Conservation (phyloP, 2,888 invertebrate species). For the Argynnis bischoffii region DNA sequence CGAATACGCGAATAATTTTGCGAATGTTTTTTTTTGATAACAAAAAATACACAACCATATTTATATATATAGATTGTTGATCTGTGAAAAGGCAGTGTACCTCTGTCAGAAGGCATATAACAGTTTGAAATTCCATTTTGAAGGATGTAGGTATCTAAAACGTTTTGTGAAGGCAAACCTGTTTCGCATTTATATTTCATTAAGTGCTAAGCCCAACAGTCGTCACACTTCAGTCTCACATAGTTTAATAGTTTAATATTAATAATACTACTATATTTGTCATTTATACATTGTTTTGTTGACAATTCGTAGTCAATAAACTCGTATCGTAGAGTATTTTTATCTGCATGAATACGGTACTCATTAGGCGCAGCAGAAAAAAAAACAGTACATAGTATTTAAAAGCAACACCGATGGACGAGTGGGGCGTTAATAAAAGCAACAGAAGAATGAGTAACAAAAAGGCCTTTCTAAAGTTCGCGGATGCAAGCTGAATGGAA, state of each 20-base stretch:
- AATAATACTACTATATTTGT: constrained; percentile 2
- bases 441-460: constrained; percentile 52
- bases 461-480: constrained; percentile 55
- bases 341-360: constrained; percentile 21
- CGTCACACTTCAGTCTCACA: background rate
- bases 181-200: constrained; percentile 45
- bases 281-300: background rate
- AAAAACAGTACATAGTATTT: constrained; percentile 32
- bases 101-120: background rate
- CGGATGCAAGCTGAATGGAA: constrained; percentile 58
- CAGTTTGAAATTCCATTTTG: constrained; percentile 25
- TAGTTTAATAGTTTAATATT: background rate
- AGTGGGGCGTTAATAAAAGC: constrained; percentile 48
- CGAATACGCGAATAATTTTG: too few species aligned
- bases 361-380: constrained; percentile 31
- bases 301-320: constrained; percentile 22
- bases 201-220: constrained; percentile 16
- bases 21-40: too few species aligned
- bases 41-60: background rate
- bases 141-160: constrained; percentile 28
- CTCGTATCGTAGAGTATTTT: constrained; percentile 26
- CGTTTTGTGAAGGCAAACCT: constrained; percentile 53
- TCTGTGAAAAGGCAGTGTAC: too few species aligned
- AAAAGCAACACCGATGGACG: constrained; percentile 43
- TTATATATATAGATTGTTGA: background rate